Base-by-base conservation (phyloP, 1,140 invertebrate species). In the Lepidotrigona ventralis region DNA sequence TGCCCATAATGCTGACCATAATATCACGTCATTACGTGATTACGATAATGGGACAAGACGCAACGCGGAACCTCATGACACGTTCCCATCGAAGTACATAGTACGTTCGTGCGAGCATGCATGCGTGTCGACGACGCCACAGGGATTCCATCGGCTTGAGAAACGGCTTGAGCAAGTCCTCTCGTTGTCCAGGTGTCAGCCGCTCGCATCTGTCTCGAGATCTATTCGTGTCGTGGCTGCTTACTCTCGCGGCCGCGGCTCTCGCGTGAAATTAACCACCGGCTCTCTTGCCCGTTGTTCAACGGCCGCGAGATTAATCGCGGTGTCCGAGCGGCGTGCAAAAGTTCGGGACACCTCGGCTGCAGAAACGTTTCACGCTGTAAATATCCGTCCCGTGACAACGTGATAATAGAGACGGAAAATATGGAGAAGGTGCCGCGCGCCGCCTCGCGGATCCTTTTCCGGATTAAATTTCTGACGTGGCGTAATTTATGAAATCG, bases 11-110 rank as follows among this genome's bases (percentile, higher is more conserved):
- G 82, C 64, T 29, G 17, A n/a, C 86, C 84, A 68, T 85, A 90
- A 89, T 89, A 82, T 87, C 74, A 46, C 80, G 77, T 89, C 84
- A 82, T 90, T 90, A 90, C 26, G 79, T 84, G 81, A 81, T 90
- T 89, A 88, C 69, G 53, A 68, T 89, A 89, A 89, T 88, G 81
- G 78, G 15, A 17, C 66, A 76, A 86, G 84, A 80, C 73, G 77
- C 63, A 54, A 51, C 54, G 60, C 51, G 23, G 63, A 60, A 86
- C 39, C 54, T 68, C 19, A 12, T 23, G 54, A 78, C 39, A 68
- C 75, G 26, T 53, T 17, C 66, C 12, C 54, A 63, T 21, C 58
- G 39, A 14, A 1, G 8, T 46, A 46, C 39, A 46, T 46, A 46
- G 39, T 39, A 6, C 39, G 6, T 39, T 4, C 39, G 39, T 39